Evolutionary conservation across 2,113 vertebrate species (phyloP).

Genomic region (Probosciger aterrimus): DNA sequence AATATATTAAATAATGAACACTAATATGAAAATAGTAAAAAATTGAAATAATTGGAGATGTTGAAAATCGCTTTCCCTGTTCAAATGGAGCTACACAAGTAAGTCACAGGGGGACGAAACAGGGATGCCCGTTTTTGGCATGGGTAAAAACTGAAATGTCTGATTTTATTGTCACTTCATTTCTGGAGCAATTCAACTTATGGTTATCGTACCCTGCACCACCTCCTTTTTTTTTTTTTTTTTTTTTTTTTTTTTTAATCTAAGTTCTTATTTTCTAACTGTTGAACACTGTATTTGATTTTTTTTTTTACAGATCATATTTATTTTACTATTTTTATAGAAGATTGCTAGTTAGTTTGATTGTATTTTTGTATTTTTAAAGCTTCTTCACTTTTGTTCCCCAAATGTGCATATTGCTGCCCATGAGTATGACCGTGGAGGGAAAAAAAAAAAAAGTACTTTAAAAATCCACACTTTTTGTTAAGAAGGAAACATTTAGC

Average conservation of each 20-base stretch:
- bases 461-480: conserved; percentile 89
- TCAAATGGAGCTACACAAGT: conserved; percentile 53
- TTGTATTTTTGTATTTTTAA: conserved; percentile 99
- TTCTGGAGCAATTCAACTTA: conserved; percentile 68
- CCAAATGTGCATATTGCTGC: conserved; percentile 86
- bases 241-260: conserved; percentile 66
- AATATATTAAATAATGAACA: conserved; percentile 81
- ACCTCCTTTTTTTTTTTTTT: conserved; percentile 50
- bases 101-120: conserved; percentile 58
- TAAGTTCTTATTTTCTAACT: conserved; percentile 85
- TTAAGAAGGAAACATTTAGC: conserved; percentile 94
- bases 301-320: conserved; percentile 93
- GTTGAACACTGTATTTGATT: conserved; percentile 91
- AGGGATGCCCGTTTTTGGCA: conserved; percentile 59
- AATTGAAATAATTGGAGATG: conserved; percentile 77
- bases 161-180: conserved; percentile 67
- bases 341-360: conserved; percentile 92
- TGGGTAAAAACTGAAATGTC: conserved; percentile 68
- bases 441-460: conserved; percentile 77
- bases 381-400: conserved; percentile 83
- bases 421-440: conserved; percentile 87
- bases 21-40: conserved; percentile 71
- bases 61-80: conserved; percentile 71
- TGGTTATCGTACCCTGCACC: conserved; percentile 69
- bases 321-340: conserved; percentile 99